A percentile compares a stretch with the other conserved stretches of the same genome.
These are phyloP conservation scores for Motacilla alba DNA, from an alignment of 2,113 vertebrate species.

Conservation along the genomic window DNA sequence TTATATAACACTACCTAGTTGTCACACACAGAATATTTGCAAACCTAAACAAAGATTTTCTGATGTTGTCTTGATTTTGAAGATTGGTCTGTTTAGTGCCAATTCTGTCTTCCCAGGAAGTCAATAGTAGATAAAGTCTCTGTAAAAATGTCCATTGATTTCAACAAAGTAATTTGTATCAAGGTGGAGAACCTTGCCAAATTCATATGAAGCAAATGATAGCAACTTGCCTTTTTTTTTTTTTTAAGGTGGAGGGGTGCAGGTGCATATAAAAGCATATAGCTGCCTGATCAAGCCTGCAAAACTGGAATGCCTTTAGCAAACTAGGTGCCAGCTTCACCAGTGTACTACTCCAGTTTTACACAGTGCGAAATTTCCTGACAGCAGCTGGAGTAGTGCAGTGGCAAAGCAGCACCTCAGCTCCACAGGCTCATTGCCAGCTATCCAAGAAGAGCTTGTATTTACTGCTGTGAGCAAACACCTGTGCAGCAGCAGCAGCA, in stretches of 20 bases:
- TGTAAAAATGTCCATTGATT: not conserved
- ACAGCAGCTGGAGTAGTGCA: conserved; percentile 15
- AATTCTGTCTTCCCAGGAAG: not conserved
- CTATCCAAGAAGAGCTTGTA: not conserved
- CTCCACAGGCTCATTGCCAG: not conserved
- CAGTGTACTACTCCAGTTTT: conserved; percentile 21
- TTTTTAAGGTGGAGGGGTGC: not conserved
- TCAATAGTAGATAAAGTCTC: not conserved
- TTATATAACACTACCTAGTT: not conserved
- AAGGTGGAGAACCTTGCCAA: not conserved
- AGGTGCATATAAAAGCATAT: not conserved
- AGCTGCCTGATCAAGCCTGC: not conserved
- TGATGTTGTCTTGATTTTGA: not conserved
- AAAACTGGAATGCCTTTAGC: not conserved
- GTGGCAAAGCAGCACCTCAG: not conserved
- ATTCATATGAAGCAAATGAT: not conserved
- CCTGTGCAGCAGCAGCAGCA: conserved; percentile 16
- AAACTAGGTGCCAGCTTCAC: not conserved
- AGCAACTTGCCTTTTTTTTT: not conserved
- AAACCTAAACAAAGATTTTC: not conserved
- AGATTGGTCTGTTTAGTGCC: not conserved
- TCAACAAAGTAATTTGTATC: not conserved
- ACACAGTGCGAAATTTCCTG: not conserved
- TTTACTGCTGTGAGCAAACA: conserved; percentile 30
- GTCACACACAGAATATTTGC: not conserved